Base-by-base conservation (phyloP, 2,113 vertebrate genomes). In the Scomber colias region DNA sequence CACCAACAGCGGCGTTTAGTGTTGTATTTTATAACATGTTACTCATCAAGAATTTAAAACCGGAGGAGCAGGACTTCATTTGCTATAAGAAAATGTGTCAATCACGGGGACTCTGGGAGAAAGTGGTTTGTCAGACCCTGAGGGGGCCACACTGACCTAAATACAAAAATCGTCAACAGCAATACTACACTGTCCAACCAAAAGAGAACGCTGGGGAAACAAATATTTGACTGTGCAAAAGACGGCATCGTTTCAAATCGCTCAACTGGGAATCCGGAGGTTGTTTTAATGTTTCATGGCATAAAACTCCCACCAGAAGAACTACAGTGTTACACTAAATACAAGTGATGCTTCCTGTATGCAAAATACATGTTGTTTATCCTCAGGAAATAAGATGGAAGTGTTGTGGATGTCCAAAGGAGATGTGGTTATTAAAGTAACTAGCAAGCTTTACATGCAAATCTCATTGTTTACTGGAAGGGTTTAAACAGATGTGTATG, bases 81-180 rank as follows among this genome's bases (percentile, higher is more conserved):
- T 71, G 77, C 60, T 14, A 92, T 95, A 89, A 95, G 91, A 84
- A 84, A 92, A 90, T 19, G 86, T 93, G 94, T 95, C 94, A 95
- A 84, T 95, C 94, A 95, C 27, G 53, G 86, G 70, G 88, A 92
- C 84, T 92, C 86, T 15, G 78, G 87, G 91, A 93, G 92, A 92
- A 92, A 90, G 91, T 91, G 92, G 88, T 93, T 92, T 90, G 91
- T 92, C 90, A 91, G 90, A 88, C 90, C 94, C 93, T 68, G 89
- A 93, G 94, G 94, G 94, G 91, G 77, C 75, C 91, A 87, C 89
- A 89, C 83, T 95, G 94, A 95, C 94, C 94, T 93, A 95, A 95
- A 95, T 95, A 93, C 89, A 90, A 93, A 27, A 92, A 90, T 89
- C 89, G 90, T 93, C 91, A 92, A 94, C 92, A 93, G 88, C 86